Evolutionary conservation across 2,888 invertebrate species (phyloP), one percentile per base, ranked within the genome.

Genomic region (Heliconius erato): DNA sequence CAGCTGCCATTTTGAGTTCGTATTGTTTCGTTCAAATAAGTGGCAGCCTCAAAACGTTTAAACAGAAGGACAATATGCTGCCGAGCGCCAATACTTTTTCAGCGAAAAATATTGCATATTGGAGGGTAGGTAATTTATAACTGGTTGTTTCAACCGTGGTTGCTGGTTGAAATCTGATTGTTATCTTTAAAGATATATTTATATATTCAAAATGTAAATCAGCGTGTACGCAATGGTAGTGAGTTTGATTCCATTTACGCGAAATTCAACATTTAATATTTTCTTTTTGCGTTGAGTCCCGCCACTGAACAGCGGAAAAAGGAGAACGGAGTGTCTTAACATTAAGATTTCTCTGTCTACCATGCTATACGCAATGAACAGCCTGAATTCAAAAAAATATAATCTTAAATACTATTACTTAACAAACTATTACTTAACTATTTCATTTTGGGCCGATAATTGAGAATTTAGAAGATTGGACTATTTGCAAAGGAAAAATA

Each of bases 1-100:
- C n/a, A 32, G 5, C 69, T 71, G 40, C 23, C n/a, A 40, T 71
- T 71, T 71, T 14, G n/a, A 12, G 23, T 35, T 71, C 12, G 44
- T 14, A n/a, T 40, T 71, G 71, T 44, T 71, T 26, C 44, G 69
- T 69, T 35, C 35, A n/a, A 71, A 44, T 44, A 71, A 71, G 23
- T 44, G 40, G 2, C 71, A 44, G 26, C 44, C 71, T 71, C n/a
- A 44, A 71, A 71, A 71, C n/a, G n/a, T 71, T 40, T 71, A 71
- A 71, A 69, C 32, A 35, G 14, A 71, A 40, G 71, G 0, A 26
- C 35, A 40, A 40, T 44, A 44, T 14, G 71, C 23, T 23, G 19
- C 2, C 14, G 71, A 71, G 71, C 14, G 40, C 71, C 40, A 40
- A 71, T 71, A 44, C 32, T 26, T n/a, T 40, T 71, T 71, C n/a